Conservation (phyloP, 2,888 invertebrate species). For the Orthosia cruda region DNA sequence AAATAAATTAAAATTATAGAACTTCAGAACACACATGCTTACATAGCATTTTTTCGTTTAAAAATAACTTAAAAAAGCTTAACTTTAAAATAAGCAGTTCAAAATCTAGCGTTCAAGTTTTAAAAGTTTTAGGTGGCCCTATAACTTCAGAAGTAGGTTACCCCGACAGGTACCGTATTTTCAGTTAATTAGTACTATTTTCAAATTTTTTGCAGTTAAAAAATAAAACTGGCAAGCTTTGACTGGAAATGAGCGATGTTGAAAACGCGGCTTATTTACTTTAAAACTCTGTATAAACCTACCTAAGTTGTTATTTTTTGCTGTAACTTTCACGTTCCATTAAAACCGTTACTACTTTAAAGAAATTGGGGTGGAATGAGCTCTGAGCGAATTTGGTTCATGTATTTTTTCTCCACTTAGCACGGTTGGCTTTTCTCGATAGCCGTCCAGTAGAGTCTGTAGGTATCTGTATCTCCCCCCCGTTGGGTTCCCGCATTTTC, state of each 20-base stretch:
- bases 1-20: not conserved
- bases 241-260: conserved; percentile 55
- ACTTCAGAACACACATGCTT: no score
- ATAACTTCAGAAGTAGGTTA: conserved; percentile 63
- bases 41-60: no score
- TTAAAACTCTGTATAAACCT: conserved; percentile 39
- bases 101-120: not conserved
- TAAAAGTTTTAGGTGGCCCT: conserved; percentile 47
- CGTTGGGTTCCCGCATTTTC: no score
- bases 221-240: conserved; percentile 60
- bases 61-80: no score
- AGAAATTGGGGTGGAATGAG: conserved; percentile 28
- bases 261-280: conserved; percentile 58
- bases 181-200: conserved; percentile 82
- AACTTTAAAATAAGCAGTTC: no score
- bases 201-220: conserved; percentile 51
- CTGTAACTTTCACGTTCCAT: conserved; percentile 35
- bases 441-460: no score
- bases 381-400: conserved; percentile 8
- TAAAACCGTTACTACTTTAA: conserved; percentile 13
- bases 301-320: conserved; percentile 27
- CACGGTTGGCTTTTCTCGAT: no score
- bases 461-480: no score
- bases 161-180: conserved; percentile 77
- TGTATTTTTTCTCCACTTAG: not conserved